Conservation (phyloP, 2,888 invertebrate genomes). For the Euzophera pinguis region DNA sequence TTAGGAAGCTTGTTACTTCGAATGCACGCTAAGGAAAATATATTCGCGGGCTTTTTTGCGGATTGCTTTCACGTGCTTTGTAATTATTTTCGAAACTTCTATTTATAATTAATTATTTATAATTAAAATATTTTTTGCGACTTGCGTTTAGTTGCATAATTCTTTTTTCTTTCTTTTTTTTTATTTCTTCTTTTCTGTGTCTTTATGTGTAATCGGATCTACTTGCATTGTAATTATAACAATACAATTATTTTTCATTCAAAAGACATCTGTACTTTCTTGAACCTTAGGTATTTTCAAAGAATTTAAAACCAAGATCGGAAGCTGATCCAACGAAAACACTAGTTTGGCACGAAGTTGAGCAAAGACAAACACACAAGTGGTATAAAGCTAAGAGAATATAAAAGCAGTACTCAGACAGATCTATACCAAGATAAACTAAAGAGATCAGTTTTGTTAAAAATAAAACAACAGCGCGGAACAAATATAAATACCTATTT, state of each 20-base stretch:
- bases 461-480: slow-evolving; percentile 4
- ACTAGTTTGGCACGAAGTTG: slow-evolving; percentile 9
- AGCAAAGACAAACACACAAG: slow-evolving; percentile 5
- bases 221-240: too few relatives aligned
- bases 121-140: too few relatives aligned
- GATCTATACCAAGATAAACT: slow-evolving; percentile 5
- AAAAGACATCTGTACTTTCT: too few relatives aligned
- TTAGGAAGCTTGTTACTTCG: slow-evolving; percentile 41
- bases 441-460: slow-evolving; percentile 1
- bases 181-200: too few relatives aligned
- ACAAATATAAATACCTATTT: slow-evolving; percentile 1
- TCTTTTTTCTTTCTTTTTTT: too few relatives aligned
- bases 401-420: neutral
- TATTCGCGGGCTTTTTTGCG: neutral
- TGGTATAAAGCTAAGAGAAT: slow-evolving; percentile 2
- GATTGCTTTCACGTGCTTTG: neutral
- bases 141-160: too few relatives aligned
- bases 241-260: neutral
- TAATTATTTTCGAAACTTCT: neutral
- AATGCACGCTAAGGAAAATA: slow-evolving; percentile 2
- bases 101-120: too few relatives aligned
- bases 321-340: slow-evolving; percentile 10
- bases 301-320: neutral
- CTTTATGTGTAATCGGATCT: too few relatives aligned
- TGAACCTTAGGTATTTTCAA: neutral